Conservation (phyloP, 2,113 vertebrate genomes). For the Tetraodon nigroviridis region DNA sequence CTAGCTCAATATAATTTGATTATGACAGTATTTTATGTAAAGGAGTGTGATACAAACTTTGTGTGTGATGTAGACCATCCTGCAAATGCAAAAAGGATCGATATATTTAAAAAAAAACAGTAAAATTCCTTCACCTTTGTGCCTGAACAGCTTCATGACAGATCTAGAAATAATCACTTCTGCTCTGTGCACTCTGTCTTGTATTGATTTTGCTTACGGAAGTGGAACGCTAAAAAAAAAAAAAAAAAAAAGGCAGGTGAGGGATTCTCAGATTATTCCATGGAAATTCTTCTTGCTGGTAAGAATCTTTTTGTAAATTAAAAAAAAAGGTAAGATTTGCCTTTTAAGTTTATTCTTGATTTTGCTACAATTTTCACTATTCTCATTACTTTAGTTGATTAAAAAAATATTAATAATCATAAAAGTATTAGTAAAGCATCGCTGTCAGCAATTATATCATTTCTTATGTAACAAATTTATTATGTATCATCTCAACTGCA, state of each 20-base stretch:
- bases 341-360: too few species aligned
- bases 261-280: conserved; percentile 61
- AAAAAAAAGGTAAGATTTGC: too few species aligned
- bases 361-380: too few species aligned
- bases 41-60: conserved; percentile 8
- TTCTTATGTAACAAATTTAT: too few species aligned
- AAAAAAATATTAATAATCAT: too few species aligned
- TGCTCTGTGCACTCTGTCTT: conserved; percentile 38
- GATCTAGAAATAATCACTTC: conserved; percentile 68
- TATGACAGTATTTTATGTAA: conserved; percentile 7
- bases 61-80: not conserved
- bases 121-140: conserved; percentile 63
- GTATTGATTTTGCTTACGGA: conserved; percentile 63
- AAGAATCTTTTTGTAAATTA: not conserved
- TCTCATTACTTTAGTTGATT: too few species aligned
- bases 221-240: conserved; percentile 47
- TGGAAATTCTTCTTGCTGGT: conserved; percentile 52
- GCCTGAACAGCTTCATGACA: conserved; percentile 66
- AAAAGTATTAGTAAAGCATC: too few species aligned
- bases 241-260: conserved; percentile 66
- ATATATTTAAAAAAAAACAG: conserved; percentile 56
- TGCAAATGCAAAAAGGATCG: conserved; percentile 23
- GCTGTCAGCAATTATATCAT: too few species aligned
- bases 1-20: conserved; percentile 42
- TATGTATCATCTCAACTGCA: too few species aligned